phyloP scores from a whole-genome alignment of 2,113 vertebrate genomes.

The Tetrax tetrax region DNA sequence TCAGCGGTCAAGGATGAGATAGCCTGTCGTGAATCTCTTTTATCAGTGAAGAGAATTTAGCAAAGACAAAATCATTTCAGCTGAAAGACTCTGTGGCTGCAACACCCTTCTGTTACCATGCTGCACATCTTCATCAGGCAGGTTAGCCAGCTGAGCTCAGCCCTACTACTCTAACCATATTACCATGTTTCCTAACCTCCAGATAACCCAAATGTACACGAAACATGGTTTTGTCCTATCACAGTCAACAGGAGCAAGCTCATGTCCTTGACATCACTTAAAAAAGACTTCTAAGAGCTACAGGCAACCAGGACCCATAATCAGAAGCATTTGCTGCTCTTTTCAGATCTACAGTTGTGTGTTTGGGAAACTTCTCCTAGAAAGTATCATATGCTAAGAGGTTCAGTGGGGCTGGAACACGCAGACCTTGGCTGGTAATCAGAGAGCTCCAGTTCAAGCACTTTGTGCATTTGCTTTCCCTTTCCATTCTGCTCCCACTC shows the following conservation, averaged over 20 bases:
- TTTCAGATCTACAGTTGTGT: background rate
- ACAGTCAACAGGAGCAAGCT: background rate
- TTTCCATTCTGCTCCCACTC: background rate
- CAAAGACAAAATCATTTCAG: background rate
- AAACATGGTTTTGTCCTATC: background rate
- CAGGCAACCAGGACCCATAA: too few species aligned
- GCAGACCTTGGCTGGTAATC: background rate
- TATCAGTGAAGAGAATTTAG: background rate
- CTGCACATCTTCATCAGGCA: background rate
- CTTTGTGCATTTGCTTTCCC: background rate
- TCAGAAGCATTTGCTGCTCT: background rate
- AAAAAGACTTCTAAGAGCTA: background rate
- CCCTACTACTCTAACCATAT: background rate
- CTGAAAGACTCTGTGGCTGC: background rate
- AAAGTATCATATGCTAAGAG: background rate
- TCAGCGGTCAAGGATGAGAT: background rate
- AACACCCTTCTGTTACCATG: background rate
- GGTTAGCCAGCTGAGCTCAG: background rate
- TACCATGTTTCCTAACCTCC: background rate
- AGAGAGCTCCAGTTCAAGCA: background rate
- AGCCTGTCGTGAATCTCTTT: accelerated
- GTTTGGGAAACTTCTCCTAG: background rate
- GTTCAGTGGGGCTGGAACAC: background rate
- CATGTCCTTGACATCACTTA: background rate
- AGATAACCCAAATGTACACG: background rate